Evolutionary conservation across 1,140 invertebrate genomes (phyloP).

Genomic region (Tenebrio molitor): DNA sequence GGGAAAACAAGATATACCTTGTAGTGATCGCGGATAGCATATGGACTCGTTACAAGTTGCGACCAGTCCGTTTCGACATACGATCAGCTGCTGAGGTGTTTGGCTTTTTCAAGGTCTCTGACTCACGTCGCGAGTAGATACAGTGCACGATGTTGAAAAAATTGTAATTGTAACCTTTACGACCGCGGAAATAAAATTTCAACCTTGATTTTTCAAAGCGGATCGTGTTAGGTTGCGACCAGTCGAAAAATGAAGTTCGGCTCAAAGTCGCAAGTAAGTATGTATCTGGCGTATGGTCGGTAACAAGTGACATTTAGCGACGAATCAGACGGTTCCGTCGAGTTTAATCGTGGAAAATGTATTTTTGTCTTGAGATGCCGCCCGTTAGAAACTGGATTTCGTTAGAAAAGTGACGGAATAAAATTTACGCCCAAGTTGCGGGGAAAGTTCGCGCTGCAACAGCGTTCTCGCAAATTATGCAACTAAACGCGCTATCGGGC

Average conservation of each 20-base stretch:
- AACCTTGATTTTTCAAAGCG: constrained; percentile 40
- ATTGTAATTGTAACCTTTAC: constrained; percentile 34
- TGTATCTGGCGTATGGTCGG: too few relatives aligned
- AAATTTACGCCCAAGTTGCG: constrained; percentile 47
- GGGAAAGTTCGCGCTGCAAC: constrained; percentile 27
- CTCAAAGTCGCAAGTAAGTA: too few relatives aligned
- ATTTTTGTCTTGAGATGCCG: too few relatives aligned
- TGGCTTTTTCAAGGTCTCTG: constrained; percentile 49
- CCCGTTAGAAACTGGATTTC: constrained; percentile 12
- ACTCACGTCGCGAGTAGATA: constrained; percentile 43
- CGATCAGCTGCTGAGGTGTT: constrained; percentile 50
- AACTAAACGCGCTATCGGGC: constrained; percentile 37
- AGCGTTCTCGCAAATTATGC: constrained; percentile 29
- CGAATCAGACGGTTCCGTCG: too few relatives aligned
- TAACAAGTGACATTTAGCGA: too few relatives aligned
- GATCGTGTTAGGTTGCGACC: constrained; percentile 8
- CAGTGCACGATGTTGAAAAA: constrained; percentile 36
- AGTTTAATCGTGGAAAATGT: too few relatives aligned
- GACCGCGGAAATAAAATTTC: constrained; percentile 23
- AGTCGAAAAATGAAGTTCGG: too few relatives aligned
- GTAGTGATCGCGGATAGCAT: neutral
- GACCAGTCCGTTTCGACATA: neutral
- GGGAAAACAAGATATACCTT: too few relatives aligned
- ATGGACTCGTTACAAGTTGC: neutral
- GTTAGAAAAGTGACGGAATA: constrained; percentile 44